Evolutionary conservation across 2,888 invertebrate genomes (phyloP), one percentile per base, ranked within the genome.

Genomic region (Drosophila colorata): DNA sequence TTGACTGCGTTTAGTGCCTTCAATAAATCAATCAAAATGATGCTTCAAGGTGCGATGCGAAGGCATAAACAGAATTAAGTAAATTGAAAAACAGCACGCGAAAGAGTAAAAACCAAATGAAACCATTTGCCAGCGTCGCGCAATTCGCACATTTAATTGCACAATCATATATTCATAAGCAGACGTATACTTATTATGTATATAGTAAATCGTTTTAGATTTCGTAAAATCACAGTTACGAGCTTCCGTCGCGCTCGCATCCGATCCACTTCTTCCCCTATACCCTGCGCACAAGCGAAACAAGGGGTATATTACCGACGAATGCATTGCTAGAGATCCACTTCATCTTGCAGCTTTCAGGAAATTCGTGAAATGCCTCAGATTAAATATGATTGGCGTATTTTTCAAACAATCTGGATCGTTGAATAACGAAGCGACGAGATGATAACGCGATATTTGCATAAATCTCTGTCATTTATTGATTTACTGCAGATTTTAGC

Each of bases 151-250:
- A 67, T 52, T 60, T 9, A 11, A 14, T 44, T 8, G 33, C 20
- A 33, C 3, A 43, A 9, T 40, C 23, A 8, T 25, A 35, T 11
- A n/a, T 33, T 14, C 23, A 35, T 20, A 13, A 35, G 5, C 31
- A 6, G 44, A 38, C 35, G 1, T 38, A 14, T 41, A 28, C 9
- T 8, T 28, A 41, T 35, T 25, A 49, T 48, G 48, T 48, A 20
- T 43, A 20, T 49, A 9, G 53, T 23, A 51, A 66, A 58, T 6
- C 53, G 35, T 57, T 67, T 55, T 33, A 64, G 56, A 75, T 76
- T 80, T 63, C 65, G 57, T 53, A 25, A 70, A 76, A 70, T 75
- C 80, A 41, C 60, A 65, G 80, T 59, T 66, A 59, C 56, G 55
- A 56, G 80, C 70, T 61, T 75, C 69, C 79, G 80, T 74, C 47